Conservation (phyloP, 2,113 vertebrate genomes). For the Gnathonemus echidnorhynchus region DNA sequence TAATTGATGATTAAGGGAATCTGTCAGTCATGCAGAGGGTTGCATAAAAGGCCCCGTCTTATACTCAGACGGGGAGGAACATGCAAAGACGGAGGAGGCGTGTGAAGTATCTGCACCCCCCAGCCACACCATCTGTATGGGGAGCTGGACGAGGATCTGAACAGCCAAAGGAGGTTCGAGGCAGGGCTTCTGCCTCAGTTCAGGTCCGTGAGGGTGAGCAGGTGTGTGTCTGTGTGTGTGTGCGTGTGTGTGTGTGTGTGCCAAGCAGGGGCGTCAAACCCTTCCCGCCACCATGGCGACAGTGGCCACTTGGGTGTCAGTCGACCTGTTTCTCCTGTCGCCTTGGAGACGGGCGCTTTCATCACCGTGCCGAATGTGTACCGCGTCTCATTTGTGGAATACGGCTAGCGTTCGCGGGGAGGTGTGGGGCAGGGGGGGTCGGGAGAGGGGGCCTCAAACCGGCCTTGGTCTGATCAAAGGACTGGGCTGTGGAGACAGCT, state of each 20-base stretch:
- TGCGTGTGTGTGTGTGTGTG: neutral
- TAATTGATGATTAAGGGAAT: neutral
- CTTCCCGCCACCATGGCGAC: neutral
- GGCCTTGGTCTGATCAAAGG: neutral
- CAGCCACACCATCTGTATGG: neutral
- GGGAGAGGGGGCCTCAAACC: neutral
- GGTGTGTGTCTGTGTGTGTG: slow-evolving; percentile 3
- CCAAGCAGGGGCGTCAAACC: neutral
- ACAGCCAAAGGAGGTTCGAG: neutral
- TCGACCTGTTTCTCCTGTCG: neutral
- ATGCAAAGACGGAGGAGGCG: neutral
- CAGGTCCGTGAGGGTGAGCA: neutral
- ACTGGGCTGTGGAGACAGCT: neutral
- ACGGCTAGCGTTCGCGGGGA: neutral
- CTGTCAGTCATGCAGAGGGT: neutral
- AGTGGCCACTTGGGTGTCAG: neutral
- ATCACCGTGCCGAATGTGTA: neutral
- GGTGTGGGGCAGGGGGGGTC: neutral
- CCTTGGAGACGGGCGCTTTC: slow-evolving; percentile 9
- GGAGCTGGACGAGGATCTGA: neutral
- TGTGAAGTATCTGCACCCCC: neutral
- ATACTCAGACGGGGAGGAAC: neutral
- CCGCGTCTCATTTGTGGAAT: neutral
- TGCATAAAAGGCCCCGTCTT: neutral
- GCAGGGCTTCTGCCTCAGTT: neutral